Conservation (phyloP, 2,797 vertebrate species). For the Hylomyscus alleni region DNA sequence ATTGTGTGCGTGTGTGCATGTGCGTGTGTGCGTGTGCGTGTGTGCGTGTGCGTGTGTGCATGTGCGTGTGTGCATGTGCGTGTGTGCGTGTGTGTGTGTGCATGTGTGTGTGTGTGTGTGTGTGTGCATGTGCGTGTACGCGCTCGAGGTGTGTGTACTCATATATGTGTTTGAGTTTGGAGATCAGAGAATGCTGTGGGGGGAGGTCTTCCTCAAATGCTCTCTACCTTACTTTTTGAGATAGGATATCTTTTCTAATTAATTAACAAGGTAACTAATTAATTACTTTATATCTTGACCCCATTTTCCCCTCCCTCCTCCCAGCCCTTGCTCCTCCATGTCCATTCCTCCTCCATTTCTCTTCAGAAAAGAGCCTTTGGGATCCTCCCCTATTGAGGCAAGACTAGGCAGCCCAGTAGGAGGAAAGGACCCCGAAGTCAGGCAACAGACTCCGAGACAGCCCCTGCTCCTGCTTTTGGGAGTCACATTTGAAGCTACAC, state of each 20-base stretch:
- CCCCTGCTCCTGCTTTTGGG: too few species aligned
- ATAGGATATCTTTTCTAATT: neutral
- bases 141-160: neutral
- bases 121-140: neutral
- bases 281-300: neutral
- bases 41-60: too few species aligned
- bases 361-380: neutral
- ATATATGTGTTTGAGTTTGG: neutral
- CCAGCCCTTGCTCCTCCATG: fast-evolving
- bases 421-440: neutral
- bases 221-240: neutral
- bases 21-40: neutral
- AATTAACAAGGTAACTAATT: neutral
- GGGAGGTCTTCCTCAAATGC: neutral
- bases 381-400: neutral
- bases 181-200: neutral
- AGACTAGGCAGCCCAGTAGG: neutral
- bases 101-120: neutral
- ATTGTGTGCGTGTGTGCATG: neutral
- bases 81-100: too few species aligned
- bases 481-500: neutral
- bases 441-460: neutral
- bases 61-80: neutral
- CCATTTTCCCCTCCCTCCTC: neutral
- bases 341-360: neutral